Base-by-base conservation (phyloP, 1,140 invertebrate species). In the Drosophila sulfurigaster region DNA sequence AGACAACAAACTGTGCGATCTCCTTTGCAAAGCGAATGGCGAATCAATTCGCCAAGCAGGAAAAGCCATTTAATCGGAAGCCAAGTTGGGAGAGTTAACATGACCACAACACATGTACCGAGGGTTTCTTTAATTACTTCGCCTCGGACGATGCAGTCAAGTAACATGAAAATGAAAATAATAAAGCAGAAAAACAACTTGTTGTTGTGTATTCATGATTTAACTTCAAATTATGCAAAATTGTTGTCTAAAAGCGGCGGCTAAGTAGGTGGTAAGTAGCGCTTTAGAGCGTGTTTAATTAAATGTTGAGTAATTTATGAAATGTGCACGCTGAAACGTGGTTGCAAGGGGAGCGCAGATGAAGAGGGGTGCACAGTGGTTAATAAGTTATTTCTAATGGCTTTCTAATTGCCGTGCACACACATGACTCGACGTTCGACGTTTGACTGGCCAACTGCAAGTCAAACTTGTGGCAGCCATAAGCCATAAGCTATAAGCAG, bases 271-370 rank as follows among this genome's bases (percentile, higher is more conserved):
- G 85, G 85, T 89, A 88, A 88, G 81, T 88, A 88, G 85, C 81
- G 81, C 86, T 88, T 88, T 90, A 89, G 75, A 88, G 81, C 85
- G 85, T 88, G 85, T 88, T 88, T 88, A 88, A 88, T 88, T 88
- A 88, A 88, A 88, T 89, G 85, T 90, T 88, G 85, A 89, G 85
- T 89, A 88, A 88, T 88, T 88, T 89, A 88, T 88, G 81, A 89
- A 88, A 87, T 80, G 69, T 59, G 66, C 25, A 15, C 41, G 51
- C 35, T 35, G 41, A 32, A 57, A 59, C 60, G 13, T 3, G 35
- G 56, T 13, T 20, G 35, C 7, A 41, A 45, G 35, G 48, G 4
- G 8, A 0, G 8, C 13, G 15, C 16, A 32, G n/a, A 25, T 25
- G 20, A 25, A 25, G 20, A 3, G 20, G 20, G 20, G 48, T 30